Evolutionary conservation across 2,113 vertebrate species (phyloP), one percentile per base, ranked within the genome.

Genomic region (Ardeotis arabs): DNA sequence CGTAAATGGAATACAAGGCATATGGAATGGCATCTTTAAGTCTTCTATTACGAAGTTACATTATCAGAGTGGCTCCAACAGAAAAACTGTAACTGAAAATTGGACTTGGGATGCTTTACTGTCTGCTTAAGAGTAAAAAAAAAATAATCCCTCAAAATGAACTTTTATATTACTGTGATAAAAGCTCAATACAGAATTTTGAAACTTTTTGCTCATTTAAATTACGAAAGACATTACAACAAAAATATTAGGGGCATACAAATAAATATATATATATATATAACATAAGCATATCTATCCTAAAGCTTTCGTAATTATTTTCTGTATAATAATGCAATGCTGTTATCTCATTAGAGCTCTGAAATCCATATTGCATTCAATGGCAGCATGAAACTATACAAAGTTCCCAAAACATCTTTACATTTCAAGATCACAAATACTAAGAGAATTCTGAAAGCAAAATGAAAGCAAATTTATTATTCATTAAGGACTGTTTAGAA

Each of bases 91-190:
- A 53, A 70, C 8, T 45, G 22, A 70, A 37, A 52, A 55, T 6
- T 18, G 2, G 22, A 35, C 4, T 50, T 59, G 16, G 17, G 18
- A 56, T 45, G 11, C 52, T 68, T 45, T 25, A 31, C 14, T 45
- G 37, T 35, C 44, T 52, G 41, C 28, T 67, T 44, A 20, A 64
- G 58, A 67, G 6, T n/a, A 69, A 69, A 20, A 16, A 3, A 44
- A 44, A 3, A 1, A 9, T 27, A 3, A 1, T 6, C 7, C 17
- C 1, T 12, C 0, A 28, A 20, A 39, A 52, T 12, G 7, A 50
- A 50, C 13, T 22, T 19, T 11, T 35, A 39, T 9, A 58, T 14
- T 45, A 58, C 5, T 70, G 31, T 8, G 59, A 8, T 58, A 29
- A 64, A 64, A 4, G 14, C 7, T 76, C 20, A 59, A 69, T 45